Percentiles rank a stretch among this genome's conserved stretches.
phyloP scores from a whole-genome alignment of 2,797 vertebrate genomes.

The Stomatorhinus walkeri region DNA sequence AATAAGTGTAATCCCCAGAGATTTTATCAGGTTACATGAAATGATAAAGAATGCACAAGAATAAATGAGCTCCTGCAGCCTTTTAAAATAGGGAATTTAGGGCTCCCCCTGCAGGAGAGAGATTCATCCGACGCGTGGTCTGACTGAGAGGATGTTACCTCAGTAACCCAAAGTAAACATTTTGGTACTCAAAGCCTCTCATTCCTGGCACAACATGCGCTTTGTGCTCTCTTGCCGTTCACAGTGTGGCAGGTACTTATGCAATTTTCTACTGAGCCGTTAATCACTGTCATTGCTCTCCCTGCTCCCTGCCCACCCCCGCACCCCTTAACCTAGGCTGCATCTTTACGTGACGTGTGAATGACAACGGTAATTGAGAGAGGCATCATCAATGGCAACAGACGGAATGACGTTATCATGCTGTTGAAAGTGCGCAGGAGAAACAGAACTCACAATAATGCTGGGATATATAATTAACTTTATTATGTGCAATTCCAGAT shows the following conservation, averaged over 20 bases:
- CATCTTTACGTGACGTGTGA: not conserved
- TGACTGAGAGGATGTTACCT: not conserved
- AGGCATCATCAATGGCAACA: not conserved
- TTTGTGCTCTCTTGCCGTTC: not conserved
- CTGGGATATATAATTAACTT: not conserved
- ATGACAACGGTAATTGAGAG: not conserved
- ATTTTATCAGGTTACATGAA: not conserved
- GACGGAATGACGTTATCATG: not conserved
- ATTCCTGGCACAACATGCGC: not conserved
- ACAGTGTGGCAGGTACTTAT: not conserved
- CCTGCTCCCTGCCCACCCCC: not conserved
- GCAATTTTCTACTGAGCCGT: not conserved
- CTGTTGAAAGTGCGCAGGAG: not conserved
- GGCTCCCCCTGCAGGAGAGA: constrained; percentile 13
- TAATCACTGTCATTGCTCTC: not conserved
- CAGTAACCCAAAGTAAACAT: not conserved
- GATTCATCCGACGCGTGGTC: not conserved
- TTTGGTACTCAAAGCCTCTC: not conserved
- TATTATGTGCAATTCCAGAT: not conserved
- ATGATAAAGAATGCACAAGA: not conserved
- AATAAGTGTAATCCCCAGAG: not conserved
- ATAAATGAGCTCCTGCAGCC: not conserved
- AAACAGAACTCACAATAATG: not conserved
- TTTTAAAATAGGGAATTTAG: not conserved
- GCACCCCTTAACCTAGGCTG: not conserved